Conservation (phyloP, 2,113 vertebrate species). For the Synchiropus splendidus region DNA sequence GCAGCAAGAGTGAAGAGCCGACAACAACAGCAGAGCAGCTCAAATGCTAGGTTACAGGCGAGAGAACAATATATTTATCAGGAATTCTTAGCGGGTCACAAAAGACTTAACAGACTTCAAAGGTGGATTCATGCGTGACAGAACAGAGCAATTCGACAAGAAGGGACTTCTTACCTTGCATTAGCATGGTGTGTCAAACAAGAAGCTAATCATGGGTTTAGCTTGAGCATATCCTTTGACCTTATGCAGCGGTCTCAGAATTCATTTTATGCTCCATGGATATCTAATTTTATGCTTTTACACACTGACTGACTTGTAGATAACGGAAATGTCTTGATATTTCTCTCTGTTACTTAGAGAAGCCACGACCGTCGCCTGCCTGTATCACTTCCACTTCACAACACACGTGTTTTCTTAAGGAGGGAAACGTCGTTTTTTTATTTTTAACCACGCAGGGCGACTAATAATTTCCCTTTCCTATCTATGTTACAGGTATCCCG, state of each 20-base stretch:
- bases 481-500: conserved; percentile 40
- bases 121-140: conserved; percentile 56
- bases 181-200: conserved; percentile 58
- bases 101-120: conserved; percentile 55
- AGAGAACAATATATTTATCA: conserved; percentile 45
- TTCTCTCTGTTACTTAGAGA: conserved; percentile 34
- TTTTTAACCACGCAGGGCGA: conserved; percentile 26
- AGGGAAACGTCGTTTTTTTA: conserved; percentile 14
- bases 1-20: conserved; percentile 10
- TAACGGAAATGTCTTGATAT: conserved; percentile 50
- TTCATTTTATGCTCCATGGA: conserved; percentile 63
- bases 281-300: conserved; percentile 67
- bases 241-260: conserved; percentile 57
- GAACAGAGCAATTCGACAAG: conserved; percentile 59
- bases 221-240: conserved; percentile 62
- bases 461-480: conserved; percentile 42
- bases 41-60: conserved; percentile 29
- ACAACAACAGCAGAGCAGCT: conserved; percentile 23
- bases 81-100: conserved; percentile 50
- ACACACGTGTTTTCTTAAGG: conserved; percentile 12
- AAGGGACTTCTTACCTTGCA: conserved; percentile 50
- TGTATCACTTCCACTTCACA: conserved; percentile 26
- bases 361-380: conserved; percentile 25
- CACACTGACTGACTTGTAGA: conserved; percentile 49
- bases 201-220: conserved; percentile 57